A percentile compares a stretch with the other conserved stretches of the same genome.
phyloP scores from a whole-genome alignment of 2,888 invertebrate species.

The Lithosia quadra region DNA sequence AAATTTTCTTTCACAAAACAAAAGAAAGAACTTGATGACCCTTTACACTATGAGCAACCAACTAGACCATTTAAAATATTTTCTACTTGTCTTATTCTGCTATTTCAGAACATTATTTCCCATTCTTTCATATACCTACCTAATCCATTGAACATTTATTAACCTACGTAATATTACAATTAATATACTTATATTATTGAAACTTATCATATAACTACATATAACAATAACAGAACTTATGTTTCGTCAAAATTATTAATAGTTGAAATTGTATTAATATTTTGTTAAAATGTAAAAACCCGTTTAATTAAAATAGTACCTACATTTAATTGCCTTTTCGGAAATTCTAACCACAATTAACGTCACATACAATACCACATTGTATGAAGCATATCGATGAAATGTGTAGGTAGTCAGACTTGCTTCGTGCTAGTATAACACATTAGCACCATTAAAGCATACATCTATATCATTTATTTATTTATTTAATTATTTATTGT shows the following conservation, averaged over 20 bases:
- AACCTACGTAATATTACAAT: too few species aligned
- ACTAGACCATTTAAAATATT: too few species aligned
- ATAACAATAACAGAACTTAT: background rate
- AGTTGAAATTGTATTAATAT: background rate
- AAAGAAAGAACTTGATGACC: too few species aligned
- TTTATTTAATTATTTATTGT: too few species aligned
- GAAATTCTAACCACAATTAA: slow-evolving; percentile 42
- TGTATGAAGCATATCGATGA: background rate
- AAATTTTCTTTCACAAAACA: too few species aligned
- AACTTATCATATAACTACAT: background rate
- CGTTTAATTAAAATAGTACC: slow-evolving; percentile 40
- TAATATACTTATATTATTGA: too few species aligned
- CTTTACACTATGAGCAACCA: too few species aligned
- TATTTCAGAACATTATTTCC: too few species aligned
- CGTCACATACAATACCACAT: slow-evolving; percentile 16
- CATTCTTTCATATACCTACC: too few species aligned
- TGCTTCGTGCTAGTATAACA: background rate
- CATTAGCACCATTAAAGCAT: background rate
- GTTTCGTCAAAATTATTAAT: background rate
- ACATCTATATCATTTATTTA: too few species aligned
- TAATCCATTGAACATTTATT: too few species aligned
- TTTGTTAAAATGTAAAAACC: slow-evolving; percentile 36
- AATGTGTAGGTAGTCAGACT: background rate
- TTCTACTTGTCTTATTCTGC: too few species aligned
- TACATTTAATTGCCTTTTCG: slow-evolving; percentile 32